Percentiles rank a stretch among this genome's conserved stretches.
Evolutionary conservation across 1,140 invertebrate genomes (phyloP).

Genomic region (Drosophila baimaii): DNA sequence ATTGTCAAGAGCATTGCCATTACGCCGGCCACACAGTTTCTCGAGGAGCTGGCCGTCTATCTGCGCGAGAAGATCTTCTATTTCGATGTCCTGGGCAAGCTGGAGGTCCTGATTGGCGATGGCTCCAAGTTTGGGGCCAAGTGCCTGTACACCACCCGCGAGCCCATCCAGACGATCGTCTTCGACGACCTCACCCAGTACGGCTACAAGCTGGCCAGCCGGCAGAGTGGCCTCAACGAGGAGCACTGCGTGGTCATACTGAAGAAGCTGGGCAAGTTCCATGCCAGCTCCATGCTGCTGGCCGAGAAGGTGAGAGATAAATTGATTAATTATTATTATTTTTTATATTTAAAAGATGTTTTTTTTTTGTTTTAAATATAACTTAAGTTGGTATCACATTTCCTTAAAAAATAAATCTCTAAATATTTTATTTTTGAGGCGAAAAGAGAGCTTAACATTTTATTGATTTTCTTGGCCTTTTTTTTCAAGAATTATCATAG

Average conservation of each 20-base stretch:
- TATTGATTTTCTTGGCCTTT: too few relatives aligned
- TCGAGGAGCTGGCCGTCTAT: constrained; percentile 77
- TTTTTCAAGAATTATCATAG: not conserved
- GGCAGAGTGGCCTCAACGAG: constrained; percentile 77
- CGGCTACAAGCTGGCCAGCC: constrained; percentile 77
- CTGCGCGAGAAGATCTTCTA: constrained; percentile 81
- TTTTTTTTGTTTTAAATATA: too few relatives aligned
- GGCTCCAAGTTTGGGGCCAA: constrained; percentile 76
- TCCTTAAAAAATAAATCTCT: too few relatives aligned
- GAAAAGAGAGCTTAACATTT: not conserved
- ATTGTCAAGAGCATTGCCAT: constrained; percentile 81
- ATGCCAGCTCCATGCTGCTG: constrained; percentile 79
- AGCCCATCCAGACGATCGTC: constrained; percentile 80
- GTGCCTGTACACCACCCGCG: constrained; percentile 74
- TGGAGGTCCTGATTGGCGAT: constrained; percentile 76
- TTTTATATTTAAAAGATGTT: too few relatives aligned
- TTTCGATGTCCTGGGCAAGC: constrained; percentile 76
- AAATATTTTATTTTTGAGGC: not conserved
- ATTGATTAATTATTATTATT: not conserved
- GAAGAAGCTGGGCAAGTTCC: constrained; percentile 76
- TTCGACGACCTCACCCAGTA: constrained; percentile 83
- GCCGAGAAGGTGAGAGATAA: constrained; percentile 63
- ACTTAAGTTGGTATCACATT: too few relatives aligned
- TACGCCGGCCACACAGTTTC: constrained; percentile 80
- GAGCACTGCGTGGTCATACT: constrained; percentile 77